A percentile compares a stretch with the other conserved stretches of the same genome.
phyloP scores from a whole-genome alignment of 2,888 invertebrate genomes.

The Drosophila pseudotalamancana region DNA sequence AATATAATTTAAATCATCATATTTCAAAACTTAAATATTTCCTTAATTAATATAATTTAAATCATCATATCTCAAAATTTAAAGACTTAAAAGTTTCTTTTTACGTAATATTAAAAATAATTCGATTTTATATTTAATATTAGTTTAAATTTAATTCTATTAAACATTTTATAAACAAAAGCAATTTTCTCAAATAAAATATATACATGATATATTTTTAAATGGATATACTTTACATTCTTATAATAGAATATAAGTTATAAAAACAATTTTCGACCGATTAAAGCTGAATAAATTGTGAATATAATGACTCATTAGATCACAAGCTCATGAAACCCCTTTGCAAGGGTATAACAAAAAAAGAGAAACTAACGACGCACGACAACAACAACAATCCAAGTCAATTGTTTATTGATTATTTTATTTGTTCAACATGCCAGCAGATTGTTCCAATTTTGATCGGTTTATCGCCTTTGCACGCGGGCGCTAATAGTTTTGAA shows the following conservation, averaged over 20 bases:
- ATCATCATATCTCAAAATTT: too few species aligned
- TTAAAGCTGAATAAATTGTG: too few species aligned
- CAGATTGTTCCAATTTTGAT: slow-evolving; percentile 73
- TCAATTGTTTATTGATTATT: slow-evolving; percentile 51
- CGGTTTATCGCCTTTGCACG: slow-evolving; percentile 68
- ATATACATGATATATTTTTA: not conserved
- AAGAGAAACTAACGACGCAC: slow-evolving; percentile 28
- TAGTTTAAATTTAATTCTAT: too few species aligned
- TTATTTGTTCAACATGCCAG: slow-evolving; percentile 49
- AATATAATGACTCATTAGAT: not conserved
- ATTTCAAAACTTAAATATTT: too few species aligned
- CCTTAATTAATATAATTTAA: too few species aligned
- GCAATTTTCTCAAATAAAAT: not conserved
- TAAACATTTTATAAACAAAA: too few species aligned
- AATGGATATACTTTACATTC: not conserved
- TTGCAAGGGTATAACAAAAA: slow-evolving; percentile 3
- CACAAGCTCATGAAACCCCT: not conserved
- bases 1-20: too few species aligned
- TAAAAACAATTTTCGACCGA: not conserved
- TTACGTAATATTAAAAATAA: too few species aligned
- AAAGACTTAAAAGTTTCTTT: too few species aligned
- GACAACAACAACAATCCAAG: slow-evolving; percentile 19
- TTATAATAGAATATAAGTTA: not conserved
- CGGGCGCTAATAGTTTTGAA: slow-evolving; percentile 73
- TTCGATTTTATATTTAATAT: too few species aligned